Evolutionary conservation across 2,797 vertebrate genomes (phyloP).

Genomic region (Pygocentrus nattereri): DNA sequence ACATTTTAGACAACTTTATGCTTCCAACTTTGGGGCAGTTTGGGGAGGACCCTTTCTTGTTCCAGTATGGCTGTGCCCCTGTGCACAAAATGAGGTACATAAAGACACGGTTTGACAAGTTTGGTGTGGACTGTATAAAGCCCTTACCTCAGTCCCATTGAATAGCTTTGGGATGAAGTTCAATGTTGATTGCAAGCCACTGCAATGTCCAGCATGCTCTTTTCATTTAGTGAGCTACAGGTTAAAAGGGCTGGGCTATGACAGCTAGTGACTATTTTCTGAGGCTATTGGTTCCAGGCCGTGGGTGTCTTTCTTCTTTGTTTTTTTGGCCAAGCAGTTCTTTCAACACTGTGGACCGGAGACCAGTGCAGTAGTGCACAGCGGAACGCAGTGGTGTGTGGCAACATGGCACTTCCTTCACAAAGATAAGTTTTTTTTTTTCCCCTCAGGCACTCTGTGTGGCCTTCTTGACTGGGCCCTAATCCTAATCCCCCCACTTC

Average conservation of each 20-base stretch:
- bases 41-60: no score
- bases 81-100: no score
- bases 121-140: no score
- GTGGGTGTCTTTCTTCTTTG: not conserved
- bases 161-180: no score
- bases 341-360: not conserved
- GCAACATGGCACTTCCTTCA: not conserved
- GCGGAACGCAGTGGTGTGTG: not conserved
- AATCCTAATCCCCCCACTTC: conserved; percentile 41
- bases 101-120: no score
- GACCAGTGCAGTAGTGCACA: conserved; percentile 34
- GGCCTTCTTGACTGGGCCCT: conserved; percentile 9
- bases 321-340: conserved; percentile 33
- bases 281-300: not conserved
- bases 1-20: no score
- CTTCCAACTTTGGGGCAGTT: no score
- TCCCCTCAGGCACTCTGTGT: not conserved
- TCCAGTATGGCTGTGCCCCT: no score
- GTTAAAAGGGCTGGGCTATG: conserved; percentile 48
- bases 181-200: no score
- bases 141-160: no score
- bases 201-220: no score
- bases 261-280: not conserved
- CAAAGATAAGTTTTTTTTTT: not conserved
- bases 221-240: not conserved